These are phyloP conservation scores for Thamnophis elegans DNA, from an alignment of 2,797 vertebrate genomes.

Conservation along the genomic window DNA sequence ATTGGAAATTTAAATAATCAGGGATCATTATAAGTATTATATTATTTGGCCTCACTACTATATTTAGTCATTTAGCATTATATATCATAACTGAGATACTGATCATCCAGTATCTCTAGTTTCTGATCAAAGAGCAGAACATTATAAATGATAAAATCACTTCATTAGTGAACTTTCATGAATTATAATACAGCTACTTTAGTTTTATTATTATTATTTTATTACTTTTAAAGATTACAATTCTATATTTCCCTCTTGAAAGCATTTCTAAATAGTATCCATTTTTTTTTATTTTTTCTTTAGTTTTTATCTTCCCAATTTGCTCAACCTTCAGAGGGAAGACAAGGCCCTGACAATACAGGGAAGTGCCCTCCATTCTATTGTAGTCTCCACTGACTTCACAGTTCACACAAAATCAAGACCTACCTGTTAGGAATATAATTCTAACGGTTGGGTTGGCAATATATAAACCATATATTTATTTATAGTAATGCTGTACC, in stretches of 20 bases:
- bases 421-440: no score
- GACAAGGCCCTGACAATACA: background rate
- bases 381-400: background rate
- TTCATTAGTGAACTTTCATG: background rate
- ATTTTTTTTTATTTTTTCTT: background rate
- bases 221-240: background rate
- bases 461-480: no score
- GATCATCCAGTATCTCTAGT: background rate
- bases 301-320: background rate
- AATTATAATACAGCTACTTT: background rate
- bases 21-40: background rate
- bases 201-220: slow-evolving; percentile 1
- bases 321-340: background rate
- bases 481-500: no score
- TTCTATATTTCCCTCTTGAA: background rate
- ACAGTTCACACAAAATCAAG: background rate
- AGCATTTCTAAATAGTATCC: background rate
- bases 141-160: background rate
- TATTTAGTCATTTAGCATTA: background rate
- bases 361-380: background rate
- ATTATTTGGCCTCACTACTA: background rate
- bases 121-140: slow-evolving; percentile 4
- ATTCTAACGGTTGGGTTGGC: no score
- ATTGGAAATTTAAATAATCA: background rate
- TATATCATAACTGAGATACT: background rate